These are phyloP conservation scores for Pachyrhynchus sulphureomaculatus DNA, from an alignment of 1,140 invertebrate species.

Conservation along the genomic window DNA sequence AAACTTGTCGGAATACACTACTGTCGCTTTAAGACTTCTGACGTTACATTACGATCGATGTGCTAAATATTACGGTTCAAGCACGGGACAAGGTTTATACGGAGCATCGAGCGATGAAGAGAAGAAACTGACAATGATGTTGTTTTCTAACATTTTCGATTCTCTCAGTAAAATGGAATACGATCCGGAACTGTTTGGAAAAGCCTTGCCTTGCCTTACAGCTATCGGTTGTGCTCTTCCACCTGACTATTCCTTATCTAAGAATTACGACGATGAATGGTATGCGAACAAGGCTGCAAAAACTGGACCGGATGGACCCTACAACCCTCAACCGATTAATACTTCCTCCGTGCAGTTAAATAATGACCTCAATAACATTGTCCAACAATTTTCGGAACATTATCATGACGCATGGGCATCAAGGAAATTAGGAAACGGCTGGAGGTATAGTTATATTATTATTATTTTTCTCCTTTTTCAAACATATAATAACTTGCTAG, in stretches of 20 bases:
- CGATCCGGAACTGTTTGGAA: constrained; percentile 97
- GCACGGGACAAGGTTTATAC: constrained; percentile 76
- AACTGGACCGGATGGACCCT: constrained; percentile 81
- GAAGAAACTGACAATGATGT: constrained; percentile 96
- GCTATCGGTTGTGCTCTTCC: constrained; percentile 95
- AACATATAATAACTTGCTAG: too few relatives aligned
- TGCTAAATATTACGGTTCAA: constrained; percentile 96
- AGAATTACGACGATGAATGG: constrained; percentile 90
- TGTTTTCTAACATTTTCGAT: constrained; percentile 99
- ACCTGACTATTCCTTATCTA: constrained; percentile 96
- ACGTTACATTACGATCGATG: constrained; percentile 98
- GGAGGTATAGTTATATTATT: too few relatives aligned
- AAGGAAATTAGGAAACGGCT: constrained; percentile 92
- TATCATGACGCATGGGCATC: constrained; percentile 98
- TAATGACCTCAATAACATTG: constrained; percentile 87
- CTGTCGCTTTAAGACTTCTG: constrained; percentile 91
- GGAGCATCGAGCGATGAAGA: constrained; percentile 97
- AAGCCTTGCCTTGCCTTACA: constrained; percentile 97
- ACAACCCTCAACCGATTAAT: constrained; percentile 93
- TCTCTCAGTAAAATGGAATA: constrained; percentile 98
- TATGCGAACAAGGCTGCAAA: constrained; percentile 69
- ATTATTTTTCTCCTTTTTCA: too few relatives aligned
- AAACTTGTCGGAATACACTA: constrained; percentile 94
- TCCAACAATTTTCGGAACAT: constrained; percentile 97
- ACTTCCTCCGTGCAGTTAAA: constrained; percentile 82